A percentile compares a stretch with the other conserved stretches of the same genome.
Evolutionary conservation across 2,113 vertebrate species (phyloP).

Genomic region (Micronycteris hirsuta): DNA sequence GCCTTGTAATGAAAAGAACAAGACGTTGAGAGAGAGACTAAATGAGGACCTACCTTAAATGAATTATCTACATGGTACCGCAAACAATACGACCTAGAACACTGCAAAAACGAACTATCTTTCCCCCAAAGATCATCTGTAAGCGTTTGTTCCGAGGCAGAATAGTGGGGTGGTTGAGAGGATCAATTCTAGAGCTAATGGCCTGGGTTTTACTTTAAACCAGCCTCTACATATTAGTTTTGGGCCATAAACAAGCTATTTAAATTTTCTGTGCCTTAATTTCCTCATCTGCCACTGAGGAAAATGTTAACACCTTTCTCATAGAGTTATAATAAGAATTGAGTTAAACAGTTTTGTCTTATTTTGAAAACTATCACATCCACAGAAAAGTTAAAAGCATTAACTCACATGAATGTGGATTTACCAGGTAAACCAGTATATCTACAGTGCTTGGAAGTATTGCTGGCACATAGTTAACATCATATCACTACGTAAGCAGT

Average conservation of each 20-base stretch:
- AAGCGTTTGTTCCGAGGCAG: neutral
- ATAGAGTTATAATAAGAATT: neutral
- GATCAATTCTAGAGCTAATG: neutral
- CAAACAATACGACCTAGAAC: neutral
- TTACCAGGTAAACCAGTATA: neutral
- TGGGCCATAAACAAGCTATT: neutral
- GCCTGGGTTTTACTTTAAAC: neutral
- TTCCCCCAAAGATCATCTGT: neutral
- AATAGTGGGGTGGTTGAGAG: neutral
- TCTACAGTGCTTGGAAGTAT: neutral
- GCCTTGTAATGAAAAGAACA: neutral
- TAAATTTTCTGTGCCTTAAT: neutral
- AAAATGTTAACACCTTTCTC: neutral
- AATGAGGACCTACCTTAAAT: neutral
- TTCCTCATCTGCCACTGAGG: neutral
- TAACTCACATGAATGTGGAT: neutral
- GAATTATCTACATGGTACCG: neutral
- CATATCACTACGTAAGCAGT: neutral
- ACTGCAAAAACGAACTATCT: neutral
- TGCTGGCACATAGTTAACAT: neutral
- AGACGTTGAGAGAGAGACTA: neutral
- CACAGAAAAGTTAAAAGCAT: conserved; percentile 8
- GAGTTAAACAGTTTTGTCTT: conserved; percentile 16
- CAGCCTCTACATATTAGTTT: neutral
- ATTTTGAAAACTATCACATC: neutral